Evolutionary conservation across 2,113 vertebrate species (phyloP).

Genomic region (Scortum barcoo): DNA sequence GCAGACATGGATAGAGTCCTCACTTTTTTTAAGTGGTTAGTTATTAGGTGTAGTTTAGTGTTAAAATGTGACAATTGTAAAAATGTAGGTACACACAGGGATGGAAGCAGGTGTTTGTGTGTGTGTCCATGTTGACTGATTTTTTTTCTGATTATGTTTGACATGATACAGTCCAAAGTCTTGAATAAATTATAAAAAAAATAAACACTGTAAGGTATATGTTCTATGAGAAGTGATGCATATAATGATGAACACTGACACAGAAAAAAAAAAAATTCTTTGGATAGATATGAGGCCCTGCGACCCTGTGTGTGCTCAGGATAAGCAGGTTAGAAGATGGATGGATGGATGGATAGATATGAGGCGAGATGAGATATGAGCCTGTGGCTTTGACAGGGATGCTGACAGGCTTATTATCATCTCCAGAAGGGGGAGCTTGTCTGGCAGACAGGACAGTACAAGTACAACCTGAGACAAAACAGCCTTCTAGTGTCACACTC

Average conservation of each 20-base stretch:
- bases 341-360: not conserved
- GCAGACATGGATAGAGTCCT: not conserved
- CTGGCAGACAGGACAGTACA: no score
- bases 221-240: not conserved
- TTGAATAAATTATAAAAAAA: slow-evolving; percentile 70
- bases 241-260: not conserved
- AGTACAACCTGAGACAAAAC: no score
- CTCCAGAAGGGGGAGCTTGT: no score
- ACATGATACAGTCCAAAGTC: slow-evolving; percentile 19
- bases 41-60: not conserved
- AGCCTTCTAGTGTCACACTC: no score
- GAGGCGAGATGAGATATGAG: not conserved
- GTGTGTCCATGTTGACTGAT: not conserved
- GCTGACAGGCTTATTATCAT: no score
- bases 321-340: no score
- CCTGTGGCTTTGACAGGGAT: no score
- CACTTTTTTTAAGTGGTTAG: not conserved
- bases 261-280: no score
- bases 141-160: slow-evolving; percentile 45
- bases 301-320: no score
- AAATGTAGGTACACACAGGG: no score
- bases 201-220: not conserved
- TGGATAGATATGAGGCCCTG: not conserved
- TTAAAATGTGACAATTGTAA: not conserved
- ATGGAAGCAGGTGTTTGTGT: not conserved